Evolutionary conservation across 2,113 vertebrate species (phyloP), one percentile per base, ranked within the genome.

Genomic region (Nannobrachium achirus): DNA sequence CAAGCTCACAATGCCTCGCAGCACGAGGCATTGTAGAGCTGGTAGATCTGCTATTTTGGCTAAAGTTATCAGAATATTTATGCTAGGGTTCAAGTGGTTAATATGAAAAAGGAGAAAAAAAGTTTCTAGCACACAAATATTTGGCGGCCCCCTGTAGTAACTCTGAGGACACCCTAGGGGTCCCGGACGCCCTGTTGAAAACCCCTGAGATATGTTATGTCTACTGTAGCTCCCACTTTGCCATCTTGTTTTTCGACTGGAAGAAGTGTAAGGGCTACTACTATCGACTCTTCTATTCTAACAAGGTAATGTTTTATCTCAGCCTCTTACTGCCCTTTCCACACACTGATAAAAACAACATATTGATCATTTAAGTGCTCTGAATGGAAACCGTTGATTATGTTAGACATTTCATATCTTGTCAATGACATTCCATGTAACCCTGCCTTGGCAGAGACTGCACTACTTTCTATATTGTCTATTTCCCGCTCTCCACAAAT

Each of bases 361-460:
- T 51, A 59, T 19, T 38, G 45, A 25, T 58, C 20, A 18, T 58
- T 52, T 52, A 56, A 56, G 33, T 56, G 55, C 55, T 39, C 14
- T 56, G 13, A 60, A 53, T 45, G 1, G 15, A 62, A 61, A 38
- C 25, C 45, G 49, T n/a, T 52, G 10, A 61, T 52, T 13, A 44
- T 41, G 20, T 56, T 56, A 40, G 40, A 56, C 63, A 13, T 56
- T 8, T 45, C 33, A 25, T n/a, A 46, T 20, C 13, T 33, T 33
- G 25, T 56, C 53, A 13, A 56, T 10, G 20, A 13, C 10, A 7
- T 56, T 56, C 7, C 20, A 53, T 53, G 14, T 48, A 14, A 48
- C 45, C 6, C 5, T 1, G 11, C 1, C n/a, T 10, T 14, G n/a
- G 11, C n/a, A 14, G 13, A 1, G 2, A 10, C 50, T 10, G 1